Evolutionary conservation across 2,113 vertebrate species (phyloP), one percentile per base, ranked within the genome.

Genomic region (Zootoca vivipara): DNA sequence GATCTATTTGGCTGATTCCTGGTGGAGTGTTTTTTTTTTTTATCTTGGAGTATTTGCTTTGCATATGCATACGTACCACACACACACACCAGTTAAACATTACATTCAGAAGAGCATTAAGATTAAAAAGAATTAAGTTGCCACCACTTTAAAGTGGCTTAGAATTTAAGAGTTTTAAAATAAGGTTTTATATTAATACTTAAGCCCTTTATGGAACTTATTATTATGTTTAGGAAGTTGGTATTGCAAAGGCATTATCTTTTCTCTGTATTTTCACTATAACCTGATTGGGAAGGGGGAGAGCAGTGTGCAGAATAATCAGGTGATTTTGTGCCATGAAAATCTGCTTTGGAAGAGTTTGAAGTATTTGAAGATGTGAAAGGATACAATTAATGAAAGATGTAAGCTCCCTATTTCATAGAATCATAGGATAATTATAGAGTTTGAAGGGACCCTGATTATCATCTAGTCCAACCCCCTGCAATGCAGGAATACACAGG

Each of bases 111-210:
- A 65, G 62, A 28, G 80, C 38, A 82, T 82, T 65, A 65, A 82
- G 79, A 82, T 82, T 82, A 82, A 65, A 65, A 24, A 40, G 80
- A 82, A 82, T 82, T 65, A 82, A 65, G 35, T 65, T 82, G 35
- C 33, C 35, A 65, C 58, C 38, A 24, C 58, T 82, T 82, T 82
- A 40, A 82, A 67, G 40, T 79, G 20, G 80, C 80, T 82, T 82
- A 82, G 35, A 82, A 65, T 40, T 20, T 28, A 65, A 82, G 58
- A 65, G 80, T 65, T 82, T 82, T 65, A 82, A 82, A 67, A 52
- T 40, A 82, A 16, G 80, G 20, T 65, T 82, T 82, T 40, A 38
- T 65, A 62, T 58, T 81, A 58, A 58, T 64, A 65, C 62, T 33
- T 82, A 82, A 28, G 46, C 80, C 33, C 28, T 82, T 65, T 28